Conservation (phyloP, 2,888 invertebrate genomes). For the Oscheius sp. region DNA sequence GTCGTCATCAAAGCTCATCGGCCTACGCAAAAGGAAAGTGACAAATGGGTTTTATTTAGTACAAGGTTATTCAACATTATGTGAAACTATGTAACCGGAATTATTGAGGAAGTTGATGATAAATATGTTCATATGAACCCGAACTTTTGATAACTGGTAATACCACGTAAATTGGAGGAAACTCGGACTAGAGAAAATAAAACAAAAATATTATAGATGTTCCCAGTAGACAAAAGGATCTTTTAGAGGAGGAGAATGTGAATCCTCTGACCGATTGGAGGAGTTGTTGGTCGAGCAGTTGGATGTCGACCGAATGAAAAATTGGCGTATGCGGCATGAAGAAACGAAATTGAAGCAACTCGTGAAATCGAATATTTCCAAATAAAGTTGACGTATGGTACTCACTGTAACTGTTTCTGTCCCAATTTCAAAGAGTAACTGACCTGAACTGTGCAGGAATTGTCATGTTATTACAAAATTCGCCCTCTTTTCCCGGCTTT, state of each 20-base stretch:
- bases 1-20: too few species aligned
- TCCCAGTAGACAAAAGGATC: background rate
- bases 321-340: slow-evolving; percentile 30
- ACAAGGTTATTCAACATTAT: background rate
- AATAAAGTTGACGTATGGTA: slow-evolving; percentile 29
- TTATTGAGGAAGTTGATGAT: background rate
- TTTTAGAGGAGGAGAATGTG: background rate
- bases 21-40: background rate
- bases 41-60: background rate
- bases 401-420: slow-evolving; percentile 38
- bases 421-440: too few species aligned
- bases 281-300: slow-evolving; percentile 21
- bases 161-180: background rate
- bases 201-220: background rate
- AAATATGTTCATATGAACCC: background rate
- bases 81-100: background rate
- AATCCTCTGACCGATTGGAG: slow-evolving; percentile 24
- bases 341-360: slow-evolving; percentile 33
- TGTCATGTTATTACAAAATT: slow-evolving; percentile 33
- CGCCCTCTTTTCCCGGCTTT: background rate
- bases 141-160: background rate
- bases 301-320: slow-evolving; percentile 28
- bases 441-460: slow-evolving; percentile 32
- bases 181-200: background rate
- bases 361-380: slow-evolving; percentile 29